Conservation (phyloP, 2,113 vertebrate species). For the Oncorhynchus keta region DNA sequence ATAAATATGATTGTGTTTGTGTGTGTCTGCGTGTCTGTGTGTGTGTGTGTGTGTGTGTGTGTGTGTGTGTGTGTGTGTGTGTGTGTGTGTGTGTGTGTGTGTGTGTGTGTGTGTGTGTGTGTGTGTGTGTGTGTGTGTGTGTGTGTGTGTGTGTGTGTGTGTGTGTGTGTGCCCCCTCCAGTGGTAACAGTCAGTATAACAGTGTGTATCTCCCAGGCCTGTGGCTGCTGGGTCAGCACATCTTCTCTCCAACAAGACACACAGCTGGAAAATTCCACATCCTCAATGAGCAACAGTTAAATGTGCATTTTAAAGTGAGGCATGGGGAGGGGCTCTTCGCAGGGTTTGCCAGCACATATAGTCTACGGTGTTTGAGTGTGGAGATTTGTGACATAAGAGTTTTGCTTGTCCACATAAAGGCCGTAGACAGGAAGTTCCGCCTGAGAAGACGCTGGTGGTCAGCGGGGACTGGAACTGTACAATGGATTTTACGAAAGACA, state of each 20-base stretch:
- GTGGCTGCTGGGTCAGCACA: slow-evolving; percentile 51
- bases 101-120: too few relatives aligned
- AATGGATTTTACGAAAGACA: too few relatives aligned
- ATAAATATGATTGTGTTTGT: slow-evolving; percentile 49
- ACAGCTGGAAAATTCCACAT: slow-evolving; percentile 61
- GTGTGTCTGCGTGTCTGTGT: neutral
- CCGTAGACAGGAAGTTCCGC: too few relatives aligned
- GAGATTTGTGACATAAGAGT: too few relatives aligned
- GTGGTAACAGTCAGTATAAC: slow-evolving; percentile 5
- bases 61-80: slow-evolving; percentile 2
- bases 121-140: too few relatives aligned
- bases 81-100: neutral
- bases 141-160: slow-evolving; percentile 8
- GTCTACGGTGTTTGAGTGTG: too few relatives aligned
- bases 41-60: neutral
- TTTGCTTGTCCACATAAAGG: too few relatives aligned
- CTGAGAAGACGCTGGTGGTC: too few relatives aligned
- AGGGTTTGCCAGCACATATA: too few relatives aligned
- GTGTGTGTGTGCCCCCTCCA: neutral
- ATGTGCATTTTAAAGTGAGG: too few relatives aligned
- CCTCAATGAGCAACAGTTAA: neutral
- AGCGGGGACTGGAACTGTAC: too few relatives aligned
- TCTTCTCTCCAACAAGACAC: slow-evolving; percentile 18
- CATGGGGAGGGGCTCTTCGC: too few relatives aligned
- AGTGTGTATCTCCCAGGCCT: slow-evolving; percentile 30